Conservation (phyloP, 2,113 vertebrate species). For the Condylura cristata region DNA sequence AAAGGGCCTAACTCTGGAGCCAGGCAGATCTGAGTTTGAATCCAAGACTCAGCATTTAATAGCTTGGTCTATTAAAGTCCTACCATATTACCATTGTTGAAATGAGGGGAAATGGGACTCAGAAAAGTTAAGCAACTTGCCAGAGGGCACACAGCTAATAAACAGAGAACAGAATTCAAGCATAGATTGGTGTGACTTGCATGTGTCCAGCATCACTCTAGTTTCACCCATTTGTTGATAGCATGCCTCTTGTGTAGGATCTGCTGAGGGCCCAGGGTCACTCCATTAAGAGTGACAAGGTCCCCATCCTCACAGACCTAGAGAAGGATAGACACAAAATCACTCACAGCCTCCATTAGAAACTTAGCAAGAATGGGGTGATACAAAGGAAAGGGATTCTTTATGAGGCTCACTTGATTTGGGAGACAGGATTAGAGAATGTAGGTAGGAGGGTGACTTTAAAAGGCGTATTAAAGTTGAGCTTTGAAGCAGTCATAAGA, state of each 20-base stretch:
- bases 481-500: slow-evolving; percentile 17
- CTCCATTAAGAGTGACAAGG: not conserved
- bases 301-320: not conserved
- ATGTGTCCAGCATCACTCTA: not conserved
- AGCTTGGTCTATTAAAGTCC: not conserved
- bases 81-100: not conserved
- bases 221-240: not conserved
- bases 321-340: not conserved
- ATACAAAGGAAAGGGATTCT: not conserved
- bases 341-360: not conserved
- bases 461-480: slow-evolving; percentile 20
- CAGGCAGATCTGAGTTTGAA: not conserved
- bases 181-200: not conserved
- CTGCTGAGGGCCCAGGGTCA: too few relatives aligned
- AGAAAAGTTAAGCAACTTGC: slow-evolving; percentile 8
- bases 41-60: not conserved
- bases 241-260: not conserved
- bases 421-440: not conserved
- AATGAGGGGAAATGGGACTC: not conserved
- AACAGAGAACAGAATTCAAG: slow-evolving; percentile 8
- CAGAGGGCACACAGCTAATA: not conserved
- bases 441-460: not conserved
- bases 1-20: not conserved
- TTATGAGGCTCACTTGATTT: not conserved
- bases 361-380: not conserved